Evolutionary conservation across 1,140 invertebrate genomes (phyloP), one percentile per base, ranked within the genome.

Genomic region (Adelges cooleyi): DNA sequence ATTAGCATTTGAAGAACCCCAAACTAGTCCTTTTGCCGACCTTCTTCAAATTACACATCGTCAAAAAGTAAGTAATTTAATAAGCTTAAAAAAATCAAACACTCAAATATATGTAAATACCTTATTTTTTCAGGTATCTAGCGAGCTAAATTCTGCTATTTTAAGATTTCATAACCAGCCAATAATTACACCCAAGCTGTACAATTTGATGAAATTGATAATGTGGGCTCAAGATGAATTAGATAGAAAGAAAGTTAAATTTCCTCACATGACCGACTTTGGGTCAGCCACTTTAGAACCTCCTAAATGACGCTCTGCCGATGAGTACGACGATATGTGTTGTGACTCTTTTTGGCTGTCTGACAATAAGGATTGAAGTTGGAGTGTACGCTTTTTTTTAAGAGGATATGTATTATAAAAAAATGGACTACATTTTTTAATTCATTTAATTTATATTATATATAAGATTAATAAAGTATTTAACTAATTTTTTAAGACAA

Each of bases 141-240:
- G 92, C 79, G 93, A 98, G 80, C 77, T 98, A 8, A 98, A 98
- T 78, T 90, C 93, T 66, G 92, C 94, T 2, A 96, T 98, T 70
- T 77, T 98, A 23, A 89, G 91, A 72, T 89, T 87, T 76, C 89
- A 95, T 74, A 88, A 95, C 72, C 84, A 86, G 74, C 89, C 92
- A 71, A 83, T 86, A 49, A 92, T 92, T 20, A 87, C 88, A 49
- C 89, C 89, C 11, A 87, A 93, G 73, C 79, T 98, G 40, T 92
- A 92, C 70, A 92, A 88, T 72, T 78, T 98, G 2, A 77, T 98
- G 5, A 92, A 95, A 75, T 81, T 97, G 73, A 89, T 98, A 69
- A 76, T 95, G 5, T 98, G 94, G 94, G 89, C 91, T 1, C 94
- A 98, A 75, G 87, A 91, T 69, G 92, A 97, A 74, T 77, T 98